Evolutionary conservation across 2,113 vertebrate genomes (phyloP), one percentile per base, ranked within the genome.

Genomic region (Corythaeola cristata): DNA sequence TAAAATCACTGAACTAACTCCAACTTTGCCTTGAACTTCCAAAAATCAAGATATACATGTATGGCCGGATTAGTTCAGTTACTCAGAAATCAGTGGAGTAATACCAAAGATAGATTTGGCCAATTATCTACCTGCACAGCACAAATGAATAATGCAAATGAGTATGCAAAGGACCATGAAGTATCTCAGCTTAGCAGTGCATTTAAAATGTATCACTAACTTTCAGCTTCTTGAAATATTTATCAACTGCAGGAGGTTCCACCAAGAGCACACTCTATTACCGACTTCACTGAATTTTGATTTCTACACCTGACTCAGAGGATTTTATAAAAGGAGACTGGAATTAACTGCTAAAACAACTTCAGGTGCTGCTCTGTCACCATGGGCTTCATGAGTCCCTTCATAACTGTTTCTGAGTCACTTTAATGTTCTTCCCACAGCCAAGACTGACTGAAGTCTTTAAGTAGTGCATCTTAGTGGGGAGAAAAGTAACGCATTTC

Each of bases 101-200:
- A 77, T 49, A 82, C 64, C 32, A 85, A 81, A 91, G 79, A 94
- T 26, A 94, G 81, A 93, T 90, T 63, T 91, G 95, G 79, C 53
- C 85, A 64, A 68, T 85, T 97, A 97, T 93, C 92, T 95, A 93
- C 69, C 79, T 94, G 69, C 72, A 91, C 78, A 97, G 92, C 78
- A 95, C 83, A 93, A 91, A 96, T 91, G 92, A 96, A 97, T 96
- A 96, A 97, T 96, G 95, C 77, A 97, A 86, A 96, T 88, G 19
- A 24, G 37, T 74, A 97, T 96, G 82, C 93, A 97, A 96, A 96
- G 66, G 56, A 82, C 82, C 85, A 90, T 94, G 94, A 95, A 95
- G 76, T 75, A 78, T 89, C 90, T 89, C 86, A 67, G 88, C 86
- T 97, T 95, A 96, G 83, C 84, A 74, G 60, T 74, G 86, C 89